Percentiles rank a stretch among this genome's conserved stretches.
These are phyloP conservation scores for Drosophila hydei DNA, from an alignment of 1,140 invertebrate species.

Conservation along the genomic window DNA sequence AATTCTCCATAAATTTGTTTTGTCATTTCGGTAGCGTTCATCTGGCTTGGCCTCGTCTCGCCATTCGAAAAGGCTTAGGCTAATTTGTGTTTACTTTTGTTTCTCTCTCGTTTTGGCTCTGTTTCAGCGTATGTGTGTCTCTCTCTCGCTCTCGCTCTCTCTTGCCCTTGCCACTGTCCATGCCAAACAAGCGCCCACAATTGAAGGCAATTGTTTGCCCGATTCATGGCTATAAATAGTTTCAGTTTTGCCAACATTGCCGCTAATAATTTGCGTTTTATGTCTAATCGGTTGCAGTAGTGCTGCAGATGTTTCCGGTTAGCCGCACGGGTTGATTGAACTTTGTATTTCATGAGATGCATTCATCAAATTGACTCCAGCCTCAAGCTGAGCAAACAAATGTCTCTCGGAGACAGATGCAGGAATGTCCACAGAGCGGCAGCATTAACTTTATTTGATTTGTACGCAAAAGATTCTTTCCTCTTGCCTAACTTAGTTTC, in stretches of 20 bases:
- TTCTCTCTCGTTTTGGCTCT: too few relatives aligned
- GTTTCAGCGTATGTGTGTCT: conserved; percentile 8
- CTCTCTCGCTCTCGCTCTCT: conserved; percentile 1
- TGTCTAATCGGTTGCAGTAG: conserved; percentile 59
- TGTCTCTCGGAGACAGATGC: conserved; percentile 4
- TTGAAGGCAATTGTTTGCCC: conserved; percentile 63
- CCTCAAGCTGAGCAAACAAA: conserved; percentile 40
- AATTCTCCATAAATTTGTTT: conserved; percentile 31
- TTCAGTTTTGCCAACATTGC: conserved; percentile 31
- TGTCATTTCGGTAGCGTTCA: conserved; percentile 66
- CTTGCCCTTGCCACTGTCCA: conserved; percentile 58
- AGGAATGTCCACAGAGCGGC: background rate
- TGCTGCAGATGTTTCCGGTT: conserved; percentile 71
- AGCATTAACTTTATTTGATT: background rate
- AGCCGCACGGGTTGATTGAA: conserved; percentile 60
- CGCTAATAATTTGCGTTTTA: conserved; percentile 70
- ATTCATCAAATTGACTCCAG: conserved; percentile 28
- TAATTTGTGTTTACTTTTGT: conserved; percentile 73
- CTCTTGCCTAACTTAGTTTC: too few relatives aligned
- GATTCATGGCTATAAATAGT: conserved; percentile 66
- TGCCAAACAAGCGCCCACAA: conserved; percentile 44
- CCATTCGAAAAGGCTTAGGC: conserved; percentile 51
- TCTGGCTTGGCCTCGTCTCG: conserved; percentile 30
- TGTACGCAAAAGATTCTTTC: background rate
- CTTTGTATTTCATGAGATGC: conserved; percentile 43